Conservation (phyloP, 2,113 vertebrate genomes). For the Girardinichthys multiradiatus region DNA sequence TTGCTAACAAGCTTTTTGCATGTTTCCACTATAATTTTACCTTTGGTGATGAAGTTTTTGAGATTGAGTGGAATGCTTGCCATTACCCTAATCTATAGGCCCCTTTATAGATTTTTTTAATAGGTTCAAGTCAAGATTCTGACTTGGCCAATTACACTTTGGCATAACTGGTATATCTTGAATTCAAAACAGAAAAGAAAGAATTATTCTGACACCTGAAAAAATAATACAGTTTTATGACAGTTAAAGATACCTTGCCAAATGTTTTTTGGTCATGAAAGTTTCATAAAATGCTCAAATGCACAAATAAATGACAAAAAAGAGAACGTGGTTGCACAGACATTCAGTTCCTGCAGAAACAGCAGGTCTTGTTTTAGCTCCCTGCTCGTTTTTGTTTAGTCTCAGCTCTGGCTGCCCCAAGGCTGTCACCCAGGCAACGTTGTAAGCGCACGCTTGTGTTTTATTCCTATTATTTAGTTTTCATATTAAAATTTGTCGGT, state of each 20-base stretch:
- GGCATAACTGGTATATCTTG: too few relatives aligned
- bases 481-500: constrained; percentile 32
- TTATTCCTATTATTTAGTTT: constrained; percentile 41
- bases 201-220: background rate
- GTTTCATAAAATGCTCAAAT: background rate
- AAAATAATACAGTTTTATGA: background rate
- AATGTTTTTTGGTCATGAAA: background rate
- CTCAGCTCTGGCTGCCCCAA: constrained; percentile 57
- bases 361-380: constrained; percentile 51
- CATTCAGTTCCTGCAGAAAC: constrained; percentile 35
- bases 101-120: too few relatives aligned
- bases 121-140: too few relatives aligned
- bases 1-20: too few relatives aligned
- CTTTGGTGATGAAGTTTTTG: too few relatives aligned
- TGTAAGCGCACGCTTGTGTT: constrained; percentile 6
- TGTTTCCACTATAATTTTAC: too few relatives aligned
- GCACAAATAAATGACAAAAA: background rate
- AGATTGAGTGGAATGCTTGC: too few relatives aligned
- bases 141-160: too few relatives aligned
- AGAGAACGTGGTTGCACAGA: background rate
- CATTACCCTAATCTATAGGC: too few relatives aligned
- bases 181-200: too few relatives aligned
- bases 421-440: constrained; percentile 59
- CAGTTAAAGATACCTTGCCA: too few relatives aligned
- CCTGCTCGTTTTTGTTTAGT: constrained; percentile 56